Evolutionary conservation across 2,888 invertebrate species (phyloP).

Genomic region (Tribolium freemani): DNA sequence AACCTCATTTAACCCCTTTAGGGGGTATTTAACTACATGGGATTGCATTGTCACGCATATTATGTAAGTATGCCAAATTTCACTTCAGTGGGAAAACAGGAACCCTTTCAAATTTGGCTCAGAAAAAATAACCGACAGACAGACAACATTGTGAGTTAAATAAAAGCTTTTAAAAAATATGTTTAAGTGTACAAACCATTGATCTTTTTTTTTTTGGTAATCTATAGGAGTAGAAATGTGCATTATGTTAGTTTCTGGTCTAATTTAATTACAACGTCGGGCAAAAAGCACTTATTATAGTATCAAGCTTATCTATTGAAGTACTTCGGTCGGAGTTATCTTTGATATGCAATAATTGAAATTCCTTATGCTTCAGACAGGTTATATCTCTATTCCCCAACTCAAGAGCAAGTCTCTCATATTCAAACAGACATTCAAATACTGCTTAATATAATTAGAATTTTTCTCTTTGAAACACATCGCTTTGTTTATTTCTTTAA

Average conservation of each 20-base stretch:
- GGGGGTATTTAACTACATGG: too few species aligned
- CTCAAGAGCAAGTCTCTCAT: background rate
- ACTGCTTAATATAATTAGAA: background rate
- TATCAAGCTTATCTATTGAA: background rate
- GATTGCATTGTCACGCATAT: too few species aligned
- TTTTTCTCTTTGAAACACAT: background rate
- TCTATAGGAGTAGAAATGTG: too few species aligned
- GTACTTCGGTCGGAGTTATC: background rate
- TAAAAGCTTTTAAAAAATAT: too few species aligned
- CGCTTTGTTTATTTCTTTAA: background rate
- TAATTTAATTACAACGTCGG: background rate
- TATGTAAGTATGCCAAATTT: too few species aligned
- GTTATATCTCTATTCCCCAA: background rate
- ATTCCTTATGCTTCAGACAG: background rate
- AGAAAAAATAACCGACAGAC: too few species aligned
- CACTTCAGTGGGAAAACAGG: too few species aligned
- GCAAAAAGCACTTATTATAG: background rate
- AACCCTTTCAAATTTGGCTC: too few species aligned
- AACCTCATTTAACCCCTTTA: too few species aligned
- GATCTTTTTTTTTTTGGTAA: too few species aligned
- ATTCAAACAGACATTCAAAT: background rate
- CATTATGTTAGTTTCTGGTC: background rate
- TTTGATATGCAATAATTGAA: background rate
- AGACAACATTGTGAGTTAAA: too few species aligned
- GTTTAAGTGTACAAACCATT: too few species aligned